Percentiles rank a stretch among this genome's conserved stretches.
These are phyloP conservation scores for Phoeniculus purpureus DNA, from an alignment of 2,797 vertebrate genomes.

Conservation along the genomic window DNA sequence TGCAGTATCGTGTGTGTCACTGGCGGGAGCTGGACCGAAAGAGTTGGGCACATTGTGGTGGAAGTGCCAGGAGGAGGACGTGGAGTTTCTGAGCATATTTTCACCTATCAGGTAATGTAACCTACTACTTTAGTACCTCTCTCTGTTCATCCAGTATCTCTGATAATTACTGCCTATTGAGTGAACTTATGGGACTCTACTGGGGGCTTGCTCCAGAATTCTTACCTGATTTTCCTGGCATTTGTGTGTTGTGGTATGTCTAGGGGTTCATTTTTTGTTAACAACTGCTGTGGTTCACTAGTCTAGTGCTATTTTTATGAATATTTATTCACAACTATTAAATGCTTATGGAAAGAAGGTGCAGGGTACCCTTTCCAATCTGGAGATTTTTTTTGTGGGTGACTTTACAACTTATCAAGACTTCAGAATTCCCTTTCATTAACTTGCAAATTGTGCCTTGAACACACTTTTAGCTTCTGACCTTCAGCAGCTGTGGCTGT, in stretches of 20 bases:
- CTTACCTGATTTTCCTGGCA: neutral
- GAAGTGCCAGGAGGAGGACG: conserved; percentile 87
- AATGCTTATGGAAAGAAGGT: neutral
- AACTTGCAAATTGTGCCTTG: neutral
- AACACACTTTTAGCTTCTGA: neutral
- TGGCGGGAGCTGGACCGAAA: conserved; percentile 80
- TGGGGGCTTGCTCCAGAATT: neutral
- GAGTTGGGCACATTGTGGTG: conserved; percentile 82
- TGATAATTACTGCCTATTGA: neutral
- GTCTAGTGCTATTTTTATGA: neutral
- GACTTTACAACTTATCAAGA: neutral
- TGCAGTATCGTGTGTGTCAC: conserved; percentile 91
- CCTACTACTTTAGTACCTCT: neutral
- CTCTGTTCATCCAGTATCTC: neutral
- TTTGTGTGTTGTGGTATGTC: neutral
- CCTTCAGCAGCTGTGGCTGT: neutral
- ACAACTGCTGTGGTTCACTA: neutral
- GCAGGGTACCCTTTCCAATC: neutral
- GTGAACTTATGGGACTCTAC: neutral
- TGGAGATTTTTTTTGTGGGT: neutral
- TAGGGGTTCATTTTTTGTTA: neutral
- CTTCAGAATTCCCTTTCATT: neutral
- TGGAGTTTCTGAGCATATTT: conserved; percentile 84
- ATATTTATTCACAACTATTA: neutral
- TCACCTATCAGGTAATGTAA: conserved; percentile 91